A percentile compares a stretch with the other conserved stretches of the same genome.
Conservation (phyloP, 2,113 vertebrate genomes). For the Natator depressus region DNA sequence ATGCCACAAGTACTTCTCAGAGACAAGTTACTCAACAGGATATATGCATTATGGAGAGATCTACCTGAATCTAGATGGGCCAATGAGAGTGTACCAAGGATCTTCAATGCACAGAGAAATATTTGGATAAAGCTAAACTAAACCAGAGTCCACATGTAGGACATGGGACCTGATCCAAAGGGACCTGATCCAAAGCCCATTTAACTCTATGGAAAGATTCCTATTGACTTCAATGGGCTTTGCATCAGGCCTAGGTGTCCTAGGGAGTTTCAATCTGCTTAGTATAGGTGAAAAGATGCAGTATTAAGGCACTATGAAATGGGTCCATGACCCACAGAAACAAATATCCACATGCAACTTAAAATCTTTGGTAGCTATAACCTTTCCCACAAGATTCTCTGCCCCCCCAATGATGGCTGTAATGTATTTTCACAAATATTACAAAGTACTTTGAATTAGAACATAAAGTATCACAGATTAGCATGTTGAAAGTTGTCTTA, state of each 20-base stretch:
- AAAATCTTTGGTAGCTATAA: background rate
- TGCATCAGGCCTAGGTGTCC: background rate
- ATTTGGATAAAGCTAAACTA: background rate
- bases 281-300: background rate
- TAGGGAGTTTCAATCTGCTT: background rate
- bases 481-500: background rate
- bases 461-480: background rate
- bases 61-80: background rate
- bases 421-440: background rate
- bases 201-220: background rate
- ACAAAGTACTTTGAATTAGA: background rate
- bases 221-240: background rate
- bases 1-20: background rate
- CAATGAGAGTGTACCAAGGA: background rate
- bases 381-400: background rate
- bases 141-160: background rate
- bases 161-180: too few species aligned
- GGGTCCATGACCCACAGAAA: background rate
- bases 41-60: background rate
- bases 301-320: fast-evolving
- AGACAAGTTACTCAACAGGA: background rate
- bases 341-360: background rate
- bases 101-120: background rate
- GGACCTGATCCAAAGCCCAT: background rate
- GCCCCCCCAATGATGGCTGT: background rate